Base-by-base conservation (phyloP, 2,888 invertebrate species). In the Dastarcus helophoroides region DNA sequence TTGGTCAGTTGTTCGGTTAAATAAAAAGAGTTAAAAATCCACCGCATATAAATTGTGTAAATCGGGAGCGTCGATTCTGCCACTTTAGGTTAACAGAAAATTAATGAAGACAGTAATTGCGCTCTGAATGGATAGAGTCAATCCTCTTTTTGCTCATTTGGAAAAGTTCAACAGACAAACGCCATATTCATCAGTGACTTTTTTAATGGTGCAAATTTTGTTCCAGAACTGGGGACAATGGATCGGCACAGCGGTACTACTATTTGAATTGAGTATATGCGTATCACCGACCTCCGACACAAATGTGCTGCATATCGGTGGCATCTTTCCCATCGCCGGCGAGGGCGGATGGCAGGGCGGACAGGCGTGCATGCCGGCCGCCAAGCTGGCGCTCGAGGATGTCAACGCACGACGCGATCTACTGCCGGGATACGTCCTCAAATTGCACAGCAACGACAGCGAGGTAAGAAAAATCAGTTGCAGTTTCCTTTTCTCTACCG, bases 281-380 rank as follows among this genome's bases (percentile, higher is more conserved):
- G 10, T 28, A 3, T 28, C 6, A 8, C 25, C 14, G 10, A 9
- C 29, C 11, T 33, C 29, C 10, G 35, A 35, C 14, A 17, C 10
- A 46, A 79, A 82, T 63, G 83, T 85, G 53, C 67, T 94, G 49
- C 89, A 94, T 64, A 90, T 95, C 60, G 98, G 95, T 32, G 97
- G 93, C 31, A 94, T 97, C 54, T 98, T 98, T 63, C 97, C 98
- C 21, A 95, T 97, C 69, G 81, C 76, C 33, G 95, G 91, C 28
- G 82, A 88, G 54, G 90, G 93, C 29, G 94, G 94, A 47, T 97
- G 95, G 95, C 93, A 95, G 54, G 97, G 97, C 17, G 97, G 97
- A 3, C 88, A 90, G 61, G 95, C 95, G 6, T 98, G 97, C 65
- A 85, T 88, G 72, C 97, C 98, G 19, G 97, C 98, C 24, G 95